Evolutionary conservation across 1,140 invertebrate genomes (phyloP).

Genomic region (Platyura marginata): DNA sequence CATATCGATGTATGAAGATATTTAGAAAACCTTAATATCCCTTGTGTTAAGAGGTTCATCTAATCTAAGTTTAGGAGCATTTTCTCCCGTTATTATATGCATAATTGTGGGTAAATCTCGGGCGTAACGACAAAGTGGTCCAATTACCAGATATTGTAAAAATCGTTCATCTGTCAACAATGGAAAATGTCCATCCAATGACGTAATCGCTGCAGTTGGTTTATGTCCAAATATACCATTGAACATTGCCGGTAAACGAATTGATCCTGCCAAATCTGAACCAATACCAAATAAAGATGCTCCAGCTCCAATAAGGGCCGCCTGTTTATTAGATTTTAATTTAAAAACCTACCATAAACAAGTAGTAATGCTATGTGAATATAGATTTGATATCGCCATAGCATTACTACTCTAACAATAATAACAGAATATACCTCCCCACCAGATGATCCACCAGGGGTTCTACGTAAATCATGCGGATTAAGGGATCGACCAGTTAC

Average conservation of each 20-base stretch:
- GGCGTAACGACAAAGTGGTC: constrained; percentile 62
- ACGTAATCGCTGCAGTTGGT: constrained; percentile 40
- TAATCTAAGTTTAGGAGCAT: constrained; percentile 20
- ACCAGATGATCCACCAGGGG: constrained; percentile 56
- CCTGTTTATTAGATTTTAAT: constrained; percentile 24
- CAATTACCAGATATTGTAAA: constrained; percentile 34
- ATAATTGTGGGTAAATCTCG: constrained; percentile 51
- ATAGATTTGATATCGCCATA: too few relatives aligned
- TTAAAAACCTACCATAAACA: too few relatives aligned
- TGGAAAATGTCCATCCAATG: constrained; percentile 38
- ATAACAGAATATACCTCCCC: constrained; percentile 40
- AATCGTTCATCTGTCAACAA: constrained; percentile 26
- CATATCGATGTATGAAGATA: too few relatives aligned
- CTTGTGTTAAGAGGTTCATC: constrained; percentile 33
- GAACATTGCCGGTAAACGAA: constrained; percentile 59
- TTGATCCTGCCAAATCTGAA: constrained; percentile 73
- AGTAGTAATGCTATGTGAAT: too few relatives aligned
- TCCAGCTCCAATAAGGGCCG: constrained; percentile 43
- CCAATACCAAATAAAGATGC: constrained; percentile 65
- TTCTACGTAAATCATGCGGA: constrained; percentile 48
- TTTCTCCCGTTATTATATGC: constrained; percentile 32
- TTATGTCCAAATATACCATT: constrained; percentile 82
- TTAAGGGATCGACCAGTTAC: constrained; percentile 57
- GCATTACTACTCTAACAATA: too few relatives aligned
- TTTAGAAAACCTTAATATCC: constrained; percentile 37